These are phyloP conservation scores for Ophiodon elongatus DNA, from an alignment of 2,113 vertebrate genomes.

Conservation along the genomic window DNA sequence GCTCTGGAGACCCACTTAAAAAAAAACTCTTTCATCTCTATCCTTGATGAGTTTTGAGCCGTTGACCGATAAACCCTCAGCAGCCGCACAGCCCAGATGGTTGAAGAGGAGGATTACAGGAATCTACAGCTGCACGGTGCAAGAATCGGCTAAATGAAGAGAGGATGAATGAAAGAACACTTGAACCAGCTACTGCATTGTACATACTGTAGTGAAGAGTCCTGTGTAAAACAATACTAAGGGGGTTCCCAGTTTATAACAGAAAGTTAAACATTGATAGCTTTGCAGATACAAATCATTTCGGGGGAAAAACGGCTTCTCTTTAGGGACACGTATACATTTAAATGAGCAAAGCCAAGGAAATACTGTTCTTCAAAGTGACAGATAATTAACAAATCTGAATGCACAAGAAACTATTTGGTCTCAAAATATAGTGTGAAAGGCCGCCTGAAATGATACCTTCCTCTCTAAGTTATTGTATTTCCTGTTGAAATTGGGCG, in stretches of 20 bases:
- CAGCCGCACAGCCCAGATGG: conserved; percentile 25
- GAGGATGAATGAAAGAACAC: neutral
- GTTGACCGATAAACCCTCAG: conserved; percentile 45
- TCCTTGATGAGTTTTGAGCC: conserved; percentile 42
- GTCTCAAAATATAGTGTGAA: neutral
- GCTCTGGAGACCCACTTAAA: conserved; percentile 53
- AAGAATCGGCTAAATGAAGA: neutral
- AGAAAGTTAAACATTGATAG: neutral
- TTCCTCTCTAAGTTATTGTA: neutral
- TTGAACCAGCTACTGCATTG: neutral
- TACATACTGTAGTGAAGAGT: neutral
- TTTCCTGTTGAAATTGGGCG: neutral
- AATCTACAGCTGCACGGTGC: neutral
- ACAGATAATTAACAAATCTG: neutral
- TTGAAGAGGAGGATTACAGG: conserved; percentile 25
- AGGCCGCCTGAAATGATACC: neutral
- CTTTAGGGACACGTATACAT: neutral
- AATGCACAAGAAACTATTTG: neutral
- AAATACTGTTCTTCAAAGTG: neutral
- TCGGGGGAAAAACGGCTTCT: neutral
- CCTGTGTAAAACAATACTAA: neutral
- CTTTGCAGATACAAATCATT: neutral
- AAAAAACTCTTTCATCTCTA: conserved; percentile 56
- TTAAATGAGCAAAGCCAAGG: neutral
- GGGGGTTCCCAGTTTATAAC: neutral